Evolutionary conservation across 2,797 vertebrate species (phyloP).

Genomic region (Avahi laniger): DNA sequence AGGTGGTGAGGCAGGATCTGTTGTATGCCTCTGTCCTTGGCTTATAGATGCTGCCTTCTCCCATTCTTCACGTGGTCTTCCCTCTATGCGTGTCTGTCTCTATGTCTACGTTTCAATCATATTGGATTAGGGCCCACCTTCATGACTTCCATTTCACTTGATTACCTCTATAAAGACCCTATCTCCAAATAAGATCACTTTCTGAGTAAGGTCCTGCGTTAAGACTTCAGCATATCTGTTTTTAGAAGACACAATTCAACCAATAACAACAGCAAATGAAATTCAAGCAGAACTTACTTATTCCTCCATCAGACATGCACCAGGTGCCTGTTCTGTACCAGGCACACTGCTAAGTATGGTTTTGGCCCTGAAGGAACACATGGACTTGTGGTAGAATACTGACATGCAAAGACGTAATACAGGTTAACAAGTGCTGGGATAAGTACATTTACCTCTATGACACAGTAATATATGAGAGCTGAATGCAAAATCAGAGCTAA

Average conservation of each 20-base stretch:
- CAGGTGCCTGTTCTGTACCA: background rate
- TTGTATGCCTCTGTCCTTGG: background rate
- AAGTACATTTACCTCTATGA: background rate
- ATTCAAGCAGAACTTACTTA: background rate
- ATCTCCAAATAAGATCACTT: background rate
- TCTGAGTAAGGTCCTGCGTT: background rate
- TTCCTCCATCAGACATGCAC: background rate
- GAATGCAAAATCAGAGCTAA: background rate
- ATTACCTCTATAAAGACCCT: background rate
- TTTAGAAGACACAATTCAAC: background rate
- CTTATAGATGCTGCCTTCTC: background rate
- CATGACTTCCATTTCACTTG: background rate
- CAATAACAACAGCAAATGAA: background rate
- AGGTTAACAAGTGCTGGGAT: background rate
- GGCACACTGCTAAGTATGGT: background rate
- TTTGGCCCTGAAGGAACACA: background rate
- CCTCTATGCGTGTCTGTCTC: background rate
- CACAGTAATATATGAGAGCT: background rate
- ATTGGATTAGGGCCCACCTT: background rate
- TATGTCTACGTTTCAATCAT: background rate
- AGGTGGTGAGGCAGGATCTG: background rate
- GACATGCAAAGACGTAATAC: background rate
- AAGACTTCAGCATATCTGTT: background rate
- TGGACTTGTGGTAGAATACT: background rate
- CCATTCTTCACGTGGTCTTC: background rate